Evolutionary conservation across 2,113 vertebrate species (phyloP).

Genomic region (Myotis davidii): DNA sequence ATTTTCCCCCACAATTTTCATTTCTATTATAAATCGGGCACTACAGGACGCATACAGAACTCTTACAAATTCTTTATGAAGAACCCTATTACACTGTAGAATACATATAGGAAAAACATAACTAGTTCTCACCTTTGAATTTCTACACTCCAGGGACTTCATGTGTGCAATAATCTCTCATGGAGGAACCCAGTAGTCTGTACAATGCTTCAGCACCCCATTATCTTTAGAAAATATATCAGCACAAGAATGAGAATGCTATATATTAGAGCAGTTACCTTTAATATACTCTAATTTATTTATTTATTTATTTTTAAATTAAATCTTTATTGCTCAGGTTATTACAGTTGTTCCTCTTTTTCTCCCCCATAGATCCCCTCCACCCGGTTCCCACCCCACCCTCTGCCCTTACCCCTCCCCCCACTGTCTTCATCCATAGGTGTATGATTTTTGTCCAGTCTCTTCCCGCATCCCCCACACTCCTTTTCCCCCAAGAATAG

Average conservation of each 20-base stretch:
- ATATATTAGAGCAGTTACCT: background rate
- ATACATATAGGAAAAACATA: background rate
- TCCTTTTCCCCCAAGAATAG: too few relatives aligned
- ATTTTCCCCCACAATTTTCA: background rate
- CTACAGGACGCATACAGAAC: background rate
- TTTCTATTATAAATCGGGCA: background rate
- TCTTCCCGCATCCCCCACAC: too few relatives aligned
- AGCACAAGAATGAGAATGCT: background rate
- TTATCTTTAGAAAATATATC: background rate
- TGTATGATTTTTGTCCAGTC: too few relatives aligned
- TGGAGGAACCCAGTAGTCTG: background rate
- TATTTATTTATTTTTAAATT: too few relatives aligned
- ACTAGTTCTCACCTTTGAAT: background rate
- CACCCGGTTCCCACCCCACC: too few relatives aligned
- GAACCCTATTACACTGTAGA: background rate
- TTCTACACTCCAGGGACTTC: background rate
- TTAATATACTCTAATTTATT: background rate
- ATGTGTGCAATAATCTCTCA: too few relatives aligned
- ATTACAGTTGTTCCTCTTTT: too few relatives aligned
- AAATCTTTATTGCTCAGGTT: too few relatives aligned
- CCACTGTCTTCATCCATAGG: too few relatives aligned
- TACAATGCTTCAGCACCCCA: rapidly evolving
- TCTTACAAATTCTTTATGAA: background rate
- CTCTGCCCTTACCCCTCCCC: too few relatives aligned
- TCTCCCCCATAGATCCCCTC: too few relatives aligned